Conservation (phyloP, 2,888 invertebrate genomes). For the Steinernema carpocapsae region DNA sequence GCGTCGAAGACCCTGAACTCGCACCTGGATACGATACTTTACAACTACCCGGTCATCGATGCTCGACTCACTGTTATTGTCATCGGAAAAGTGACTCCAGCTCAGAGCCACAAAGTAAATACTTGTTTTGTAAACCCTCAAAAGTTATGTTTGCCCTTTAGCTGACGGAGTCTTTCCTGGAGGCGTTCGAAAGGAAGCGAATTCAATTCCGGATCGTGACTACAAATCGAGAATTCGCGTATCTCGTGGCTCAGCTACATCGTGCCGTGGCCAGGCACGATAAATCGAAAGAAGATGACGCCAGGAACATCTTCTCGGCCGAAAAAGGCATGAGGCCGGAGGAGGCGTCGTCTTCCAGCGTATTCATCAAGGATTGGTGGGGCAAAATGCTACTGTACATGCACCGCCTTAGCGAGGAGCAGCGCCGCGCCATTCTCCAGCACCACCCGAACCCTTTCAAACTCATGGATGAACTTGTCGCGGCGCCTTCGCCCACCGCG, state of each 20-base stretch:
- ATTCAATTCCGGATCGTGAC: conserved; percentile 47
- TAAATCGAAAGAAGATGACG: conserved; percentile 45
- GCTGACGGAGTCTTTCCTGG: conserved; percentile 37
- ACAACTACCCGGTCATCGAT: not conserved
- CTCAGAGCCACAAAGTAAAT: conserved; percentile 25
- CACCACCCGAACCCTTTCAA: conserved; percentile 51
- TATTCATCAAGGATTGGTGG: conserved; percentile 50
- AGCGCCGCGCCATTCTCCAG: conserved; percentile 45
- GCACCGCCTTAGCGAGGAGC: conserved; percentile 51
- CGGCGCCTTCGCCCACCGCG: conserved; percentile 15
- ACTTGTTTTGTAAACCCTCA: conserved; percentile 29
- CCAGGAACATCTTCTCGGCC: conserved; percentile 30
- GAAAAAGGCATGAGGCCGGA: conserved; percentile 52
- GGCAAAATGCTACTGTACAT: conserved; percentile 48
- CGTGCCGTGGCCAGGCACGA: conserved; percentile 53
- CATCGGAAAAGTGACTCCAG: conserved; percentile 35
- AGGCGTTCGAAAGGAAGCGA: conserved; percentile 47
- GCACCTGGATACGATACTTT: not conserved
- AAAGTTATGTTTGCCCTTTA: not conserved
- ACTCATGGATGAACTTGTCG: conserved; percentile 46
- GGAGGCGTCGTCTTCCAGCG: conserved; percentile 37
- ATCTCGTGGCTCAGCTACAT: conserved; percentile 51
- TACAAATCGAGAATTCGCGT: conserved; percentile 47
- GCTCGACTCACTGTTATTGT: conserved; percentile 46
- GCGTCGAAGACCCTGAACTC: conserved; percentile 37